These are phyloP conservation scores for Toxostoma redivivum DNA, from an alignment of 2,113 vertebrate species.

Conservation along the genomic window DNA sequence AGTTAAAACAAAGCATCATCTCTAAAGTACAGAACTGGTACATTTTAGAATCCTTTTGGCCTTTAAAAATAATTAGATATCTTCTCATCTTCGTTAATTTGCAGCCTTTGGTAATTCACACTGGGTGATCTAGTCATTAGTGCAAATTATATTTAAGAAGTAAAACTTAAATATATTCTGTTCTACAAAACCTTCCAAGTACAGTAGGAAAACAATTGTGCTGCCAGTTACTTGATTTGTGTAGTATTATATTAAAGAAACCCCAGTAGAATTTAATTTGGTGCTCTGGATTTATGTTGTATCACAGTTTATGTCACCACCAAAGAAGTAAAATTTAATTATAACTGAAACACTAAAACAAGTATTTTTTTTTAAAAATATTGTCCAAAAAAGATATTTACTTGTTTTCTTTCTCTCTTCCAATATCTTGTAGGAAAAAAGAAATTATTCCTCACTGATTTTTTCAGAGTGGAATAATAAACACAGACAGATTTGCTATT, in stretches of 20 bases:
- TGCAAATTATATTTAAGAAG: constrained; percentile 22
- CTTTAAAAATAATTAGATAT: not conserved
- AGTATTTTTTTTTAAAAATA: not conserved
- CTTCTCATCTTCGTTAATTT: not conserved
- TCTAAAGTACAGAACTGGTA: not conserved
- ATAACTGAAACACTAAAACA: not conserved
- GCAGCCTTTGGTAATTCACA: constrained; percentile 5
- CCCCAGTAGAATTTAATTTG: not conserved
- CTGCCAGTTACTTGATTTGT: not conserved
- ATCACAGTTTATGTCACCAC: not conserved
- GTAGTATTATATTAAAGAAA: not conserved
- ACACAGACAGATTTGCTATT: not conserved
- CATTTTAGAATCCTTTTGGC: not conserved
- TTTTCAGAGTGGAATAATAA: not conserved
- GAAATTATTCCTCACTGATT: not conserved
- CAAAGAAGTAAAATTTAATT: not conserved
- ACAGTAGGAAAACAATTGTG: not conserved
- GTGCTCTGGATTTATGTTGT: not conserved
- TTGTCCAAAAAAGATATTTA: not conserved
- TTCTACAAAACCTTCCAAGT: not conserved
- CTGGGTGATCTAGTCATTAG: not conserved
- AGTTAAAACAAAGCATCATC: not conserved
- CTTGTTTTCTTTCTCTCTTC: not conserved
- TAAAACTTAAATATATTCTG: not conserved
- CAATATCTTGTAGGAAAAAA: not conserved